Evolutionary conservation across 1,140 invertebrate species (phyloP).

Genomic region (Paraescarpia echinospica): DNA sequence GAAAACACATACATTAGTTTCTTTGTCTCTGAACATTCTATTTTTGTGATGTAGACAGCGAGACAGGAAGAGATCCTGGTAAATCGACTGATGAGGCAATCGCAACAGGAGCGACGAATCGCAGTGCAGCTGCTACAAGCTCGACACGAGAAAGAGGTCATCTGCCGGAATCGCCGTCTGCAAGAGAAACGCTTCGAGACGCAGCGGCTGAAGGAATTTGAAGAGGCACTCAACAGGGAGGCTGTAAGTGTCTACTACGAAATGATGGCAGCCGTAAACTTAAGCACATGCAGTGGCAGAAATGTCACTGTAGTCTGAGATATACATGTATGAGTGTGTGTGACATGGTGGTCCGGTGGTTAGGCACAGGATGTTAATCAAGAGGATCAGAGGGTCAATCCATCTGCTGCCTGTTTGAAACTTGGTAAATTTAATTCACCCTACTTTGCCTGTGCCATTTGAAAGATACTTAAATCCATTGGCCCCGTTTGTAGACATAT

Average conservation of each 20-base stretch:
- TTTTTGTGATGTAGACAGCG: constrained; percentile 42
- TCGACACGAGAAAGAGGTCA: constrained; percentile 57
- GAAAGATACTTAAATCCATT: no score
- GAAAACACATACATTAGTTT: background rate
- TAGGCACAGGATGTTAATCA: no score
- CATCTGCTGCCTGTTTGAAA: no score
- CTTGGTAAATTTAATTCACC: no score
- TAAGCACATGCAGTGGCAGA: background rate
- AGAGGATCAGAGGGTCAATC: no score
- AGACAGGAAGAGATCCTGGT: constrained; percentile 56
- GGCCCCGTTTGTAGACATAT: no score
- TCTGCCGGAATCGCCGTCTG: constrained; percentile 51
- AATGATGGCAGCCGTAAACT: background rate
- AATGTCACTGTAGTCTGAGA: background rate
- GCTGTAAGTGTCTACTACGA: constrained; percentile 40
- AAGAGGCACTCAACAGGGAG: constrained; percentile 56
- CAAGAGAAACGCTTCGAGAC: constrained; percentile 56
- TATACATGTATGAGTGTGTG: background rate
- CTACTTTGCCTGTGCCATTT: no score
- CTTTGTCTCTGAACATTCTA: background rate
- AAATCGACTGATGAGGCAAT: constrained; percentile 56
- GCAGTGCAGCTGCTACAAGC: constrained; percentile 57
- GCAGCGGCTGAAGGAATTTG: constrained; percentile 53
- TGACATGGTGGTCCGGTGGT: no score
- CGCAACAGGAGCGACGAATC: constrained; percentile 57